Evolutionary conservation across 2,888 invertebrate genomes (phyloP).

Genomic region (Synanthedon tipuliformis): DNA sequence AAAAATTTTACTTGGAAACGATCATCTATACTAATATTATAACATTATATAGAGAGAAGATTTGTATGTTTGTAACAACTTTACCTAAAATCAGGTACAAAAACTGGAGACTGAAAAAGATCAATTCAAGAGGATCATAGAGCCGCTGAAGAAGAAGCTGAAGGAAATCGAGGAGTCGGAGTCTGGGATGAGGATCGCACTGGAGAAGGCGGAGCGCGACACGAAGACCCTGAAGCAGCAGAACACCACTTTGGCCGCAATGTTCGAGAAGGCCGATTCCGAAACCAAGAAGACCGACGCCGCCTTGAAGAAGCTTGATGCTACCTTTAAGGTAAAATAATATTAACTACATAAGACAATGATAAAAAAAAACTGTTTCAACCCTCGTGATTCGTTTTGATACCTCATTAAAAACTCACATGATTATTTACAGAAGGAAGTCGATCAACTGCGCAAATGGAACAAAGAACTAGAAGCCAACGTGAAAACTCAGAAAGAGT

Average conservation of each 20-base stretch:
- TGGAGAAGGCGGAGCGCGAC: constrained; percentile 69
- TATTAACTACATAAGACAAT: not conserved
- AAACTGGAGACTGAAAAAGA: constrained; percentile 47
- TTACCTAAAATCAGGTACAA: constrained; percentile 30
- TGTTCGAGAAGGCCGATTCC: constrained; percentile 55
- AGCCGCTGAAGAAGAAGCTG: constrained; percentile 63
- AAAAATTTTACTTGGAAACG: no score
- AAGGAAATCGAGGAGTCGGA: constrained; percentile 71
- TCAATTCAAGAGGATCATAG: constrained; percentile 66
- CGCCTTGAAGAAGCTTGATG: constrained; percentile 48
- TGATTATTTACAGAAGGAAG: constrained; percentile 35
- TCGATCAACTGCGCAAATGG: constrained; percentile 43
- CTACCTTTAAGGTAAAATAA: constrained; percentile 47
- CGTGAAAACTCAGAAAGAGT: constrained; percentile 51
- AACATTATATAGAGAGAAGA: no score
- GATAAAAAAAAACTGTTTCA: no score
- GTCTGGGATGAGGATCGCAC: constrained; percentile 59
- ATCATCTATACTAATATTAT: no score
- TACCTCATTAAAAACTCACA: not conserved
- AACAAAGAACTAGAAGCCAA: constrained; percentile 60
- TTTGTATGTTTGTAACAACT: no score
- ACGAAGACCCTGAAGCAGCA: constrained; percentile 57
- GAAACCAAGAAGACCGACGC: constrained; percentile 63
- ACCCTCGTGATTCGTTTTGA: not conserved
- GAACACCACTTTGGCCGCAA: constrained; percentile 50